These are phyloP conservation scores for Drosophila elegans DNA, from an alignment of 1,140 invertebrate species.

Conservation along the genomic window DNA sequence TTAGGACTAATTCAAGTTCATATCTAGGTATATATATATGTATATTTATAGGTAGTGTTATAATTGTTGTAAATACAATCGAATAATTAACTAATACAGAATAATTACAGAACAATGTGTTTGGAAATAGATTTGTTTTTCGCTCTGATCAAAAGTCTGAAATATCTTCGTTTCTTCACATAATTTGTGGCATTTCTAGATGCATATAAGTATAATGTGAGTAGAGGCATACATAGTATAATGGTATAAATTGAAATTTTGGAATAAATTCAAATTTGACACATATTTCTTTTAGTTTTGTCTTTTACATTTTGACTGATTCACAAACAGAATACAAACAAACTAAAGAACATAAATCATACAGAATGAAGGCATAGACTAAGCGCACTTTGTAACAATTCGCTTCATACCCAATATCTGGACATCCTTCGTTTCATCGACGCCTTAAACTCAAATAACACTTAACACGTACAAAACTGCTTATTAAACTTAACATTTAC, in stretches of 20 bases:
- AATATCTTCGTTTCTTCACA: constrained; percentile 20
- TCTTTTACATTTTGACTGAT: constrained; percentile 42
- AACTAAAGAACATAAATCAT: constrained; percentile 21
- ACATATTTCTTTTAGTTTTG: constrained; percentile 24
- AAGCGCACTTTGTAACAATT: constrained; percentile 49
- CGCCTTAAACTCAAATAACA: constrained; percentile 78
- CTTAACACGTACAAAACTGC: constrained; percentile 69
- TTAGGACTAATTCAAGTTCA: constrained; percentile 69
- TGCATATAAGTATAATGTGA: constrained; percentile 37
- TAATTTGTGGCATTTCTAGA: constrained; percentile 29
- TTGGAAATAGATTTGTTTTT: constrained; percentile 35
- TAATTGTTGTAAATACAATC: constrained; percentile 77
- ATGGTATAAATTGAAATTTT: constrained; percentile 44
- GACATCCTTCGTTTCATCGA: constrained; percentile 10
- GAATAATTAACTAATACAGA: constrained; percentile 71
- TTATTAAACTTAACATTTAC: constrained; percentile 64
- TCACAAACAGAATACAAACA: constrained; percentile 16
- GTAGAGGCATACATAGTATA: constrained; percentile 54
- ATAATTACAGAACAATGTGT: constrained; percentile 63
- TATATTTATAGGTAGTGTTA: constrained; percentile 56
- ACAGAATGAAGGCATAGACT: constrained; percentile 27
- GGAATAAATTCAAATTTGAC: constrained; percentile 65
- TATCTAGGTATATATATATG: constrained; percentile 43
- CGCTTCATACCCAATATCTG: constrained; percentile 5
- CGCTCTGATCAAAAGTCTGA: constrained; percentile 27